A percentile compares a stretch with the other conserved stretches of the same genome.
These are phyloP conservation scores for Erpornis zantholeuca DNA, from an alignment of 2,113 vertebrate genomes.

Conservation along the genomic window DNA sequence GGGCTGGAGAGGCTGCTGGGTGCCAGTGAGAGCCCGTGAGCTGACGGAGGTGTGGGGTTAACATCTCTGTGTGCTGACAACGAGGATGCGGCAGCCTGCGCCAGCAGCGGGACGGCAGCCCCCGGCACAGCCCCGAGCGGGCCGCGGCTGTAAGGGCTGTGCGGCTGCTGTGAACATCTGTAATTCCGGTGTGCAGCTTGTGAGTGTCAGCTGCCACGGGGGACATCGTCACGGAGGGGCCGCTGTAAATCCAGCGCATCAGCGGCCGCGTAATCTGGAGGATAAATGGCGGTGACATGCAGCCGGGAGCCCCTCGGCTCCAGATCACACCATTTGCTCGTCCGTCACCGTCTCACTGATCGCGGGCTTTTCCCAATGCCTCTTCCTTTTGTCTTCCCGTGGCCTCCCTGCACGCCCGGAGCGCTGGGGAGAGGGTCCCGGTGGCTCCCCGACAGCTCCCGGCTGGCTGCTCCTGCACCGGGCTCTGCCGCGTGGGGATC, in stretches of 20 bases:
- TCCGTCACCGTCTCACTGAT: accelerated
- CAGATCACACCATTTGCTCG: not conserved
- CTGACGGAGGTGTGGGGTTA: accelerated
- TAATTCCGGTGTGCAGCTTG: accelerated
- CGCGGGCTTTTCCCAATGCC: accelerated
- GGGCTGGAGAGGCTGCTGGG: not conserved
- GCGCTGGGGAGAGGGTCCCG: not conserved
- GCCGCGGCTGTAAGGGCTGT: accelerated
- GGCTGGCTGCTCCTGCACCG: not conserved
- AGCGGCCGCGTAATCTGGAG: not conserved
- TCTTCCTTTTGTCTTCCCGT: accelerated
- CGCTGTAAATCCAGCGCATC: not conserved
- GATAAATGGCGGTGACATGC: not conserved
- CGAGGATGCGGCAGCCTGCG: accelerated
- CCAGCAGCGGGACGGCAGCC: too few species aligned
- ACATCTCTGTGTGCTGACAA: accelerated
- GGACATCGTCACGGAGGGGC: not conserved
- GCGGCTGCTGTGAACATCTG: accelerated
- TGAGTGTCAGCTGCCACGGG: not conserved
- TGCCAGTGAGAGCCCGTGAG: accelerated
- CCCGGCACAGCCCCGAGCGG: not conserved
- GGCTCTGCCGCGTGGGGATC: not conserved
- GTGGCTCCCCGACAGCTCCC: not conserved
- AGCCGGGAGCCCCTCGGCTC: not conserved
- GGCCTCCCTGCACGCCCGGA: accelerated